Base-by-base conservation (phyloP, 2,888 invertebrate genomes). In the Ichneumoninae sp. region DNA sequence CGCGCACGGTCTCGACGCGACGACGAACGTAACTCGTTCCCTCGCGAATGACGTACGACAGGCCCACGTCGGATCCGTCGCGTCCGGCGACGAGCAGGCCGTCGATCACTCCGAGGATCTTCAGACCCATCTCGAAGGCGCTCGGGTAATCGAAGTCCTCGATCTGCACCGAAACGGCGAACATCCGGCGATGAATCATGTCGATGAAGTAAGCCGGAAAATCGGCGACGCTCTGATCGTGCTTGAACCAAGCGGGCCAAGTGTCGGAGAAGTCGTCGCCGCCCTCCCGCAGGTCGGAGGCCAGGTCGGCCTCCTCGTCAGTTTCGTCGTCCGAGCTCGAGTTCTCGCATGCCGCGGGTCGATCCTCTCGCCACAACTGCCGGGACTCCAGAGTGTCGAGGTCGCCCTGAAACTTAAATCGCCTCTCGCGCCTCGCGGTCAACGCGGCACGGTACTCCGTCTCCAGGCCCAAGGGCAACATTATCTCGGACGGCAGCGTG, bases 101-200 rank as follows among this genome's bases (percentile, higher is more conserved):
- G 30, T 82, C 65, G 3, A 60, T 82, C 0, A 77, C 77, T 13
- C 66, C n/a, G 19, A 72, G 5, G 7, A 97, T 95, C 16, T 95
- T 95, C 84, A 96, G 90, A 44, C 95, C 95, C 77, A 95, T 94
- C 7, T 94, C 89, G 88, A 96, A 95, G 7, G 96, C 95, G 84
- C 96, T 95, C 4, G 95, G 94, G 66, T 95, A 94, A 3, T 93
- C 92, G 89, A 95, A 95, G 91, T 97, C 96, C 92, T 97, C 97
- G 6, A 97, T 95, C 94, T 97, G 97, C 0, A 96, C 96, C 71
- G 95, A 94, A 87, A 96, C 96, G 84, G 97, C 95, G 89, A 96
- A 96, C 66, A 96, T 94, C 82, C 95, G 94, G 54, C 95, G 94
- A n/a, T 95, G 95, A 79, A 96, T 93, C 19, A 97, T 94, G 90